Percentiles rank a stretch among this genome's conserved stretches.
These are phyloP conservation scores for Porites divaricata DNA, from an alignment of 92 coral and sea anemone species.

Conservation along the genomic window DNA sequence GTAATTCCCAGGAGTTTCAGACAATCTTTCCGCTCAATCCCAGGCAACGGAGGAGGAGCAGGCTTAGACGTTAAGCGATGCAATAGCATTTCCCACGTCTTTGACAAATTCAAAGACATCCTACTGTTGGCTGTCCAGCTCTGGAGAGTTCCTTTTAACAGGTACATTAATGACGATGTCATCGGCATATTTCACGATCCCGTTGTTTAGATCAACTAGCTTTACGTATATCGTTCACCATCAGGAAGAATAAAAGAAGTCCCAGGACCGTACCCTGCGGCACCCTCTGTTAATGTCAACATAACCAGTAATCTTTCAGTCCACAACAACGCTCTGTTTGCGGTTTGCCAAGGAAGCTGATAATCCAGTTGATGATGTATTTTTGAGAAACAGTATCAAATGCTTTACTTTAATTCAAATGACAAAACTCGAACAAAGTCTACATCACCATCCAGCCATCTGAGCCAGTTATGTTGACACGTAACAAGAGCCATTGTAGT, in stretches of 20 bases:
- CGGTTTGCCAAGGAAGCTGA: not conserved
- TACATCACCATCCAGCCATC: too few relatives aligned
- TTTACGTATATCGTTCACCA: constrained; percentile 40
- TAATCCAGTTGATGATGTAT: not conserved
- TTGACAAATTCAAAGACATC: constrained; percentile 40
- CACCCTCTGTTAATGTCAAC: not conserved
- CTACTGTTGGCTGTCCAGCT: constrained; percentile 38
- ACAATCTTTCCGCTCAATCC: constrained; percentile 41
- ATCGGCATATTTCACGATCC: constrained; percentile 34
- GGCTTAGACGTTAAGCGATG: constrained; percentile 39
- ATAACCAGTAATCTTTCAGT: not conserved
- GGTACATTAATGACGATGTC: constrained; percentile 44
- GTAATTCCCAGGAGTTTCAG: constrained; percentile 51
- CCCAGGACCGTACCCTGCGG: not conserved
- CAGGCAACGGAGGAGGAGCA: constrained; percentile 24
- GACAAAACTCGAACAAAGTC: not conserved
- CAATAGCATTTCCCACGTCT: constrained; percentile 46
- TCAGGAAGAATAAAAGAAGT: constrained; percentile 35
- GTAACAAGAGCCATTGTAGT: too few relatives aligned
- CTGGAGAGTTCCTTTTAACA: constrained; percentile 26
- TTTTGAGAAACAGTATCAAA: not conserved
- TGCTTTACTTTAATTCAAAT: not conserved
- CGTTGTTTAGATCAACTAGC: constrained; percentile 27
- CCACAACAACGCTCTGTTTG: not conserved
- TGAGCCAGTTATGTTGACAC: too few relatives aligned